Conservation (phyloP, 1,140 invertebrate genomes). For the Doryteuthis pealeii region DNA sequence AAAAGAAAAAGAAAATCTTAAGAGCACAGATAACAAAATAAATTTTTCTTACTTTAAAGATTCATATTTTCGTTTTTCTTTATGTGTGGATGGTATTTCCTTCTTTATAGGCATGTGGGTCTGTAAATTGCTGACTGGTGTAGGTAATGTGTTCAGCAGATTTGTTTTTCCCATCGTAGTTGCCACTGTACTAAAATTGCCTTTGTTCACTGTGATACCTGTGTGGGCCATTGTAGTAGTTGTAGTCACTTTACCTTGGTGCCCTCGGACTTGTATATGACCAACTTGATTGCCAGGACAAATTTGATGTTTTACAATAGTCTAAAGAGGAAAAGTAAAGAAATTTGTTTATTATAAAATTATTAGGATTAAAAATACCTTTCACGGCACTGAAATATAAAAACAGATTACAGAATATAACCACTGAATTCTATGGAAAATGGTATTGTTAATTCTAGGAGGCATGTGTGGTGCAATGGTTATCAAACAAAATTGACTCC, state of each 20-base stretch:
- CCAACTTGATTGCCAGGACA: background rate
- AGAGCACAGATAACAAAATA: too few species aligned
- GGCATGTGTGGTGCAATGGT: too few species aligned
- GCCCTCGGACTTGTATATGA: background rate
- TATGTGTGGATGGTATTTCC: conserved; percentile 32
- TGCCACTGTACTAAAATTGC: background rate
- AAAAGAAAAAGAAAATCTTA: too few species aligned
- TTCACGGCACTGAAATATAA: too few species aligned
- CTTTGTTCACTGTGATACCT: background rate
- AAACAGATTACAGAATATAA: too few species aligned
- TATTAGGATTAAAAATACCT: too few species aligned
- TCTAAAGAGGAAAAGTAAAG: too few species aligned
- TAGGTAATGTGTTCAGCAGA: conserved; percentile 18
- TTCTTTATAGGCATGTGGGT: conserved; percentile 20
- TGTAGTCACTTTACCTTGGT: background rate
- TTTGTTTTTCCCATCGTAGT: background rate
- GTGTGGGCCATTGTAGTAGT: background rate
- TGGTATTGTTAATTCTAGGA: too few species aligned
- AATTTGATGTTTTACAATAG: background rate
- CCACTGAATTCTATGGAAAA: too few species aligned
- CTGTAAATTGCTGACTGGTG: conserved; percentile 32
- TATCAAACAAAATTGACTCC: too few species aligned
- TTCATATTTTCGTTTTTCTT: conserved; percentile 55
- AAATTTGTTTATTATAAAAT: too few species aligned
- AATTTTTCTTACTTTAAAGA: conserved; percentile 49